Evolutionary conservation across 1,140 invertebrate species (phyloP).

Genomic region (Popillia japonica): DNA sequence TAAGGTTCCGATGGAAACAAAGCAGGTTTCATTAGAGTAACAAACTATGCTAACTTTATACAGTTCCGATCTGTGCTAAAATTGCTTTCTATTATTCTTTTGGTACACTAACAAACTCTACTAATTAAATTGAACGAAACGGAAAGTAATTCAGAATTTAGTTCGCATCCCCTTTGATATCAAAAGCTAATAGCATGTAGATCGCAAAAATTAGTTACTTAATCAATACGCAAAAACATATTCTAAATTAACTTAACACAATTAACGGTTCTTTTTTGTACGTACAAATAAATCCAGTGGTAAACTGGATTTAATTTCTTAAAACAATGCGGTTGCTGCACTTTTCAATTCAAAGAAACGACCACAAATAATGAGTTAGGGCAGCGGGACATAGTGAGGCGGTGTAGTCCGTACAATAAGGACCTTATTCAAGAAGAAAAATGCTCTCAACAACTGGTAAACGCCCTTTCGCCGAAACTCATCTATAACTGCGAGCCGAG

Average conservation of each 20-base stretch:
- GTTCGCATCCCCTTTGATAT: too few species aligned
- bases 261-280: background rate
- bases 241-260: background rate
- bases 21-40: too few species aligned
- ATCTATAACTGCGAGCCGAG: background rate
- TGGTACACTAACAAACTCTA: too few species aligned
- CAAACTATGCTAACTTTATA: too few species aligned
- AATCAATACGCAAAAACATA: background rate
- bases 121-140: too few species aligned
- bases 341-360: background rate
- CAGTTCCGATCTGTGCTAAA: too few species aligned
- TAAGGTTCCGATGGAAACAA: too few species aligned
- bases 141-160: too few species aligned
- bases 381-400: background rate
- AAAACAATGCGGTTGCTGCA: background rate
- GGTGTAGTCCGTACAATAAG: background rate
- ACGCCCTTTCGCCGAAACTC: constrained; percentile 16
- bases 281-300: background rate
- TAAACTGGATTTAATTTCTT: background rate
- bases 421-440: constrained; percentile 1
- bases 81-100: too few species aligned
- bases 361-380: background rate
- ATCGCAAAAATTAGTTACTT: background rate
- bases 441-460: background rate
- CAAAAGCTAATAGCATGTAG: too few species aligned